These are phyloP conservation scores for Phalangium opilio DNA, from an alignment of 2,888 invertebrate species.

Conservation along the genomic window DNA sequence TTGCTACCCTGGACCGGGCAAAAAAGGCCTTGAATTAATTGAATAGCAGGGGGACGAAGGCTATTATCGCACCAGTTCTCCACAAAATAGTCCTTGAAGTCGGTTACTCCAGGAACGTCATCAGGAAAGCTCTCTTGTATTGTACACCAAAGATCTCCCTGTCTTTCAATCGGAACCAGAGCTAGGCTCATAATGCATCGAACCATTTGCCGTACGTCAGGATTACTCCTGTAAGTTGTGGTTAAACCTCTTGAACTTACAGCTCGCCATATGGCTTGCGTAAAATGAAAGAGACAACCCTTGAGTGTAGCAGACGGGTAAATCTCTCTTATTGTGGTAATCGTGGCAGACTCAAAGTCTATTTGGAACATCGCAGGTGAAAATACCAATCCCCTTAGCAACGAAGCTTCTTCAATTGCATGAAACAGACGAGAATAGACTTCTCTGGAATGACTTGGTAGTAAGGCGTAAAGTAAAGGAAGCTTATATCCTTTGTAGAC, in stretches of 20 bases:
- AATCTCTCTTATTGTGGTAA: neutral
- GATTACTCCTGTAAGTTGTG: neutral
- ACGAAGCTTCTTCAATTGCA: neutral
- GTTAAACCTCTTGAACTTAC: neutral
- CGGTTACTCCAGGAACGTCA: neutral
- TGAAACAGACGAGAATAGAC: neutral
- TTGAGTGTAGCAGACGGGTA: neutral
- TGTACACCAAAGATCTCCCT: neutral
- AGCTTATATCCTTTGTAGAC: neutral
- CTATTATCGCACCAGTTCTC: neutral
- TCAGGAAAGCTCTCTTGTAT: neutral
- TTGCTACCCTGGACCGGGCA: too few species aligned
- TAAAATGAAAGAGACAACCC: neutral
- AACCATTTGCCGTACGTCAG: neutral
- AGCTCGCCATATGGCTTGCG: neutral
- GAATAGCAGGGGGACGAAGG: neutral
- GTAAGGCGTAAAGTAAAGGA: neutral
- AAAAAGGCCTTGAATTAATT: too few species aligned
- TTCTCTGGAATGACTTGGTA: neutral
- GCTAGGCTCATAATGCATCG: neutral
- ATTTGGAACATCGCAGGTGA: neutral
- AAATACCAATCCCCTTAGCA: neutral
- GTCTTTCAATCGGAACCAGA: slow-evolving; percentile 1
- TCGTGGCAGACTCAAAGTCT: neutral
- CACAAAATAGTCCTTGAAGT: neutral